Evolutionary conservation across 2,113 vertebrate species (phyloP), one percentile per base, ranked within the genome.

Genomic region (Oophaga pumilio): DNA sequence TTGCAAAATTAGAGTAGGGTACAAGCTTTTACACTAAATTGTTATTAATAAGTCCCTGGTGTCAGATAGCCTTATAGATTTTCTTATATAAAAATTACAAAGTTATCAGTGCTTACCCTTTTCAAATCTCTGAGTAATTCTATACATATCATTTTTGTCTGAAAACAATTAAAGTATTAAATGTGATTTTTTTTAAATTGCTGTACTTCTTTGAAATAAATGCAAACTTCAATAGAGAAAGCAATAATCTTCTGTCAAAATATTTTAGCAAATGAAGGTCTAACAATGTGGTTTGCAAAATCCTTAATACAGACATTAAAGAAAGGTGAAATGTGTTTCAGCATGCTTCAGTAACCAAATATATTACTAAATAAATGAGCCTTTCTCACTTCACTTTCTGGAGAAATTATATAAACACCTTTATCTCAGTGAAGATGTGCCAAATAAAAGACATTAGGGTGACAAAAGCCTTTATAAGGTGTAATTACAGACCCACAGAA

Each of bases 271-370:
- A 88, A 88, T 88, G 59, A 76, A 88, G 59, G 71, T 68, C 73
- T 88, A 84, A 84, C 87, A 88, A 59, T 57, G 74, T 59, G 43
- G 82, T 77, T 68, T 68, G 60, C 76, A 60, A 76, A 88, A 66
- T 84, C 59, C 60, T 77, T 84, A 88, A 88, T 77, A 88, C 24
- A 84, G 71, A 64, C 80, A 84, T 77, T 84, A 88, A 88, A 84
- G 68, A 84, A 84, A 88, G 80, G 87, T 88, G 73, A 84, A 88
- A 88, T 88, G 81, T 88, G 73, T 77, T 88, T 66, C 71, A 76
- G 80, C 87, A 88, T 88, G 87, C 81, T 84, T 88, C 87, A 84
- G 80, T 88, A 88, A 88, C 80, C 84, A 88, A 64, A 84, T 77
- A 82, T 76, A 84, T 84, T 88, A 74, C 87, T 88, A 77, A 84